These are phyloP conservation scores for Choristoneura rosaceana DNA, from an alignment of 2,888 invertebrate genomes.

Conservation along the genomic window DNA sequence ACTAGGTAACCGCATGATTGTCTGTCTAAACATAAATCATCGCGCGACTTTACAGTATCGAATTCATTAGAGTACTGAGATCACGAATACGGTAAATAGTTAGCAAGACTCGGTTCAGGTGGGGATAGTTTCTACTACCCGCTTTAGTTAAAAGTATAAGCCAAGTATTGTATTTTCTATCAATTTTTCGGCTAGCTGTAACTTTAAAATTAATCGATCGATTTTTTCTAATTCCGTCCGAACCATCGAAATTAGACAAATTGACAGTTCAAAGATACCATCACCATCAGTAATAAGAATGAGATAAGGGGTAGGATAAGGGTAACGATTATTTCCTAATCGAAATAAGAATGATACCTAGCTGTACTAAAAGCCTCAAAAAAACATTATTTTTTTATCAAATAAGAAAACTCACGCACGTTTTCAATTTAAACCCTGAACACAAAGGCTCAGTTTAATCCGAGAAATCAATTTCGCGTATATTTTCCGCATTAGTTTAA, in stretches of 20 bases:
- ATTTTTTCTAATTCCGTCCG: too few species aligned
- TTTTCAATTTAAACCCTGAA: slow-evolving; percentile 12
- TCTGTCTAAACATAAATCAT: neutral
- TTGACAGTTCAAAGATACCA: too few species aligned
- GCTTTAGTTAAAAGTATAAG: neutral
- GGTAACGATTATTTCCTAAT: too few species aligned
- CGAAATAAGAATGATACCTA: too few species aligned
- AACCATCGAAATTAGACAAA: too few species aligned
- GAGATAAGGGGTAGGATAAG: too few species aligned
- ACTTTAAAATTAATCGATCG: too few species aligned
- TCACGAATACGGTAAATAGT: neutral
- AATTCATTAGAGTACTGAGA: neutral
- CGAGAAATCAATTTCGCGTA: slow-evolving; percentile 24
- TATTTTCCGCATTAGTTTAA: slow-evolving; percentile 36
- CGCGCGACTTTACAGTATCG: neutral
- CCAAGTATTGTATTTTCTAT: too few species aligned
- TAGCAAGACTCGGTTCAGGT: neutral
- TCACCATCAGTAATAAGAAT: too few species aligned
- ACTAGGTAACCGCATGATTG: neutral
- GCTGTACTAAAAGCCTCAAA: too few species aligned
- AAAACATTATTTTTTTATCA: too few species aligned
- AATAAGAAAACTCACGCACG: neutral
- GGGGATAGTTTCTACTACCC: neutral
- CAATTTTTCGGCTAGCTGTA: too few species aligned
- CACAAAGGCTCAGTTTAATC: slow-evolving; percentile 19